Base-by-base conservation (phyloP, 2,888 invertebrate genomes). In the Autographa pulchrina region DNA sequence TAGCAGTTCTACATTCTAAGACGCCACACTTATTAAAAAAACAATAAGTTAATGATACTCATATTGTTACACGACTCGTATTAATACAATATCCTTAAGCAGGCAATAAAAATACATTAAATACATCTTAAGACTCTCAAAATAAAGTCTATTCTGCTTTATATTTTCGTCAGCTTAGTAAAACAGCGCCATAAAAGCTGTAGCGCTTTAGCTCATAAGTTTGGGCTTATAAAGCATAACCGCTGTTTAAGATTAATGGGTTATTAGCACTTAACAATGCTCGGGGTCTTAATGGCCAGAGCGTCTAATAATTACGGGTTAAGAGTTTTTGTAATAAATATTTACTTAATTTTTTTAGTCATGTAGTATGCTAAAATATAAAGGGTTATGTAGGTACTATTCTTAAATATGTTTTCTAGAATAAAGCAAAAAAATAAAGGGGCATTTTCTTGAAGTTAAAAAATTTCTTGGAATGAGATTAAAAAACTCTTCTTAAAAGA, bases 261-360 rank as follows among this genome's bases (percentile, higher is more conserved):
- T 38, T 65, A 66, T 80, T 66, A 84, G 77, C 72, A 68, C 70
- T 75, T 68, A 65, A 77, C 65, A 59, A 48, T 61, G 64, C 54
- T 56, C 13, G 62, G 25, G 66, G 70, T 70, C 62, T 35, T 68
- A 71, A 72, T 59, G 62, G 70, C 63, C 58, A 52, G n/a, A n/a
- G 20, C 11, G 62, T 54, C 14, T 60, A 68, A 65, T 18, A 62
- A 18, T 18, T 7, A 7, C 62, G 41, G 32, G 9, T n/a, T 54
- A 58, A 31, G 58, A 25, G 32, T 68, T 63, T 38, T 68, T 5
- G 13, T 48, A 13, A n/a, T 16, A 7, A 9, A 56, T 58, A 14
- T 41, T 18, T 13, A 9, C n/a, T n/a, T 14, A 43, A 31, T 14
- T 48, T 25, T 14, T 62, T 18, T 20, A 14, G 9, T 20, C 6